phyloP scores from a whole-genome alignment of 2,113 vertebrate species.

The Entomyzon cyanotis region DNA sequence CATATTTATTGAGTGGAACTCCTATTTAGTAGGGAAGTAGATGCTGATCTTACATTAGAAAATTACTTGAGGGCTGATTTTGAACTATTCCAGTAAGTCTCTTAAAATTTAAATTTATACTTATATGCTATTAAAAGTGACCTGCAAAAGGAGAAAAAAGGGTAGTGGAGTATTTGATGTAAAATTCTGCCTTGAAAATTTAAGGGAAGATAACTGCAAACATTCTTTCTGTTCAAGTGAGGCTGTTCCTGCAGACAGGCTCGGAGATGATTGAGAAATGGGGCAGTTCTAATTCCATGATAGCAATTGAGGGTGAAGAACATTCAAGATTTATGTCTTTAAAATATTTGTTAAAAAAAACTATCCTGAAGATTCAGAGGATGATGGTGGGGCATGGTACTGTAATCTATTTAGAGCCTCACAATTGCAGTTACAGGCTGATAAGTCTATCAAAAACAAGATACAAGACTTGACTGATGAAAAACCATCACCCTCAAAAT shows the following conservation, averaged over 20 bases:
- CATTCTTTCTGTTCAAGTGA: background rate
- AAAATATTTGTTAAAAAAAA: background rate
- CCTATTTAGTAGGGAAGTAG: background rate
- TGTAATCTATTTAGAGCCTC: background rate
- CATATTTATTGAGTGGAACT: background rate
- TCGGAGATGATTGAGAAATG: background rate
- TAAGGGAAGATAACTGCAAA: background rate
- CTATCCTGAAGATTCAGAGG: background rate
- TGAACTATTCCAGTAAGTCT: background rate
- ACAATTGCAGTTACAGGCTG: background rate
- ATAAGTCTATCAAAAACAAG: background rate
- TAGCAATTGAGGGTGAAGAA: background rate
- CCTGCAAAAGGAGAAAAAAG: background rate
- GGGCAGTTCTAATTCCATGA: background rate
- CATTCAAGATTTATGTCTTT: background rate
- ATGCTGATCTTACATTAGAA: background rate
- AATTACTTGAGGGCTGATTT: background rate
- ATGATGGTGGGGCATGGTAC: fast-evolving
- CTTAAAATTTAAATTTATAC: background rate
- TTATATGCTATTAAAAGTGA: conserved; percentile 23
- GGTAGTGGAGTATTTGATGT: background rate
- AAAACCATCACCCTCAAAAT: background rate
- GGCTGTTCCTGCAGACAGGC: background rate
- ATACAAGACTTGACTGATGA: background rate
- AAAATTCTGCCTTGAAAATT: background rate